phyloP scores from a whole-genome alignment of 2,113 vertebrate genomes.

The Halichoerus grypus region DNA sequence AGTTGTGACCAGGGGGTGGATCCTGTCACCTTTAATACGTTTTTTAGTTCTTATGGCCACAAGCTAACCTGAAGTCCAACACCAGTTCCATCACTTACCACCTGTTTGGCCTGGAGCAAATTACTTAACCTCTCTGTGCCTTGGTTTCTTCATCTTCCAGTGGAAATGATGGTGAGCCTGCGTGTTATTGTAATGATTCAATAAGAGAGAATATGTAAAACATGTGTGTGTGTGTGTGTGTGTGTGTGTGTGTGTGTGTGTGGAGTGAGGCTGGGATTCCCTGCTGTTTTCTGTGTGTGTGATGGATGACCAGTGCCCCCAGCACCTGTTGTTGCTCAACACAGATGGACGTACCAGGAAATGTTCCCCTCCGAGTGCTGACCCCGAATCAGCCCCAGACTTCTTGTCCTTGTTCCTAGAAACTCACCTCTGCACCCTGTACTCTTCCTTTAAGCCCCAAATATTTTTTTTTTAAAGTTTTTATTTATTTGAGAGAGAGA shows the following conservation, averaged over 20 bases:
- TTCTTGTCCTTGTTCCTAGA: fast-evolving
- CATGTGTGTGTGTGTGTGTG: fast-evolving
- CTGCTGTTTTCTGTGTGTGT: fast-evolving
- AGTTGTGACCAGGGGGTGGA: fast-evolving
- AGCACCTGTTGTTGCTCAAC: fast-evolving
- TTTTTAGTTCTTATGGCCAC: neutral
- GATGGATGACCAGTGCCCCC: fast-evolving
- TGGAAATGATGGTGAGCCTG: neutral
- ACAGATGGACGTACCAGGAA: fast-evolving
- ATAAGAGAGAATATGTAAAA: neutral
- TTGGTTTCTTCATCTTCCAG: neutral
- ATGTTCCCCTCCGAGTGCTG: neutral
- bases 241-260: fast-evolving
- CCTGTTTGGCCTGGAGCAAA: conserved; percentile 32
- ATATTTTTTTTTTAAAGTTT: neutral
- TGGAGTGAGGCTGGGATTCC: neutral
- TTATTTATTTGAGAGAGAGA: neutral
- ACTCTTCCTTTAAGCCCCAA: neutral
- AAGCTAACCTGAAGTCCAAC: neutral
- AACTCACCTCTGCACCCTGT: neutral
- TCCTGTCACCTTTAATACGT: neutral
- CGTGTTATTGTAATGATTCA: neutral
- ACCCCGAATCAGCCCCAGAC: neutral
- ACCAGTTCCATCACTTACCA: neutral
- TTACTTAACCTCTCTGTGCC: neutral